These are phyloP conservation scores for Norana najaformis DNA, from an alignment of 2,888 invertebrate genomes.

Conservation along the genomic window DNA sequence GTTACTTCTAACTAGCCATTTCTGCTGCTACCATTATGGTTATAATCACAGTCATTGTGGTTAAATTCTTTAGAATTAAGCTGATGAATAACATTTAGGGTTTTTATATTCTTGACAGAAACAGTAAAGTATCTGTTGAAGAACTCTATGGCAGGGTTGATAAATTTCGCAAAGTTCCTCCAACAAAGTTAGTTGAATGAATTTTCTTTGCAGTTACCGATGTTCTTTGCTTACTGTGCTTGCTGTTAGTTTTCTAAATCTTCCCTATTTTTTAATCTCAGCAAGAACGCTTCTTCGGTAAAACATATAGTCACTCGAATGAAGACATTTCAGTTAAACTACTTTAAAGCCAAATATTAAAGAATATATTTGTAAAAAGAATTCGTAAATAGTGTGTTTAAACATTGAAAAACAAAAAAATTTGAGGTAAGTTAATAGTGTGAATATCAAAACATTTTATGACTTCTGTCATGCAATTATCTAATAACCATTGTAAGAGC, in stretches of 20 bases:
- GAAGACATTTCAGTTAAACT: neutral
- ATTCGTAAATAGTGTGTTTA: too few species aligned
- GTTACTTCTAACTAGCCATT: too few species aligned
- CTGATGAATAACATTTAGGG: neutral
- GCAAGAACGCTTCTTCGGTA: neutral
- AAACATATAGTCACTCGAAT: neutral
- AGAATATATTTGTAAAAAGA: too few species aligned
- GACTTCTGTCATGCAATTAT: too few species aligned
- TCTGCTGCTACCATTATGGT: neutral
- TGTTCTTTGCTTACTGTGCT: neutral
- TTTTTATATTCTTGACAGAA: neutral
- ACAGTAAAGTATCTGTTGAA: constrained; percentile 21
- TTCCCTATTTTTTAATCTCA: neutral
- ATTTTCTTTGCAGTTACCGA: neutral
- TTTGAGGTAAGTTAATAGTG: too few species aligned
- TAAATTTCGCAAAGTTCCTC: neutral
- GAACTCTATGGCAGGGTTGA: constrained; percentile 22
- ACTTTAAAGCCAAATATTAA: neutral
- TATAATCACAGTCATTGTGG: neutral
- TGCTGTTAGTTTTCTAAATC: neutral
- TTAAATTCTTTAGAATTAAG: neutral
- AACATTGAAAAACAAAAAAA: too few species aligned
- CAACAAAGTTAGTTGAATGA: neutral
- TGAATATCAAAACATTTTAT: too few species aligned
- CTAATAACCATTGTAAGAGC: too few species aligned